Evolutionary conservation across 1,140 invertebrate genomes (phyloP), one percentile per base, ranked within the genome.

Genomic region (Phymastichus coffea): DNA sequence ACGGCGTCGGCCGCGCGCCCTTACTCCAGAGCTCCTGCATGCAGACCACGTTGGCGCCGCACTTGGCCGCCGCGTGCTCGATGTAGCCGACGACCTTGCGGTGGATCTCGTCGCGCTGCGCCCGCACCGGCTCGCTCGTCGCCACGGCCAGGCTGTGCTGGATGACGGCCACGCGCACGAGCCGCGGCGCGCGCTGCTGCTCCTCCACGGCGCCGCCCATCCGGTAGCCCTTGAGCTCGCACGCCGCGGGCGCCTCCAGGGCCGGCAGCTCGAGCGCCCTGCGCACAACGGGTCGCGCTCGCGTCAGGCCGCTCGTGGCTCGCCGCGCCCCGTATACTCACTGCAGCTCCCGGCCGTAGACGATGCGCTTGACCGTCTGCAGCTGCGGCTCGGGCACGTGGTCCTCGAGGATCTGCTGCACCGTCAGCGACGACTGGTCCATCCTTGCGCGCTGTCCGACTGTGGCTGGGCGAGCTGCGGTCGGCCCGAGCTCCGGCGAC

Each of bases 21-120:
- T 33, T 83, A 95, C 95, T 89, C 97, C 97, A 99, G 7, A 94
- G 90, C 82, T 99, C 97, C 80, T 99, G 97, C 33, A 98, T 84
- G 77, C 97, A 98, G 26, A 99, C 66, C 26, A 99, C 83, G 73
- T 99, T 98, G 14, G 93, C 95, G 23, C 86, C 86, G 67, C 86
- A 88, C 2, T n/a, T 15, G 25, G 79, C 64, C 3, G 87, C 89
- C 7, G 97, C 96, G 35, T 86, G 83, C 41, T 89, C 83, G 38
- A 97, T 88, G 26, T 97, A 89, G 43, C 84, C 81, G 41, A 78
- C 77, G 20, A 98, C 88, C 73, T 94, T 87, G 17, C 87, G 75
- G 77, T 91, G 88, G 51, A 99, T 84, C n/a, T 88, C 91, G 61
- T 89, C 80, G 63, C 89, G 83, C 80, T 98, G 96, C 40, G 87